Conservation (phyloP, 2,888 invertebrate genomes). For the Amblyjoppa proteus region DNA sequence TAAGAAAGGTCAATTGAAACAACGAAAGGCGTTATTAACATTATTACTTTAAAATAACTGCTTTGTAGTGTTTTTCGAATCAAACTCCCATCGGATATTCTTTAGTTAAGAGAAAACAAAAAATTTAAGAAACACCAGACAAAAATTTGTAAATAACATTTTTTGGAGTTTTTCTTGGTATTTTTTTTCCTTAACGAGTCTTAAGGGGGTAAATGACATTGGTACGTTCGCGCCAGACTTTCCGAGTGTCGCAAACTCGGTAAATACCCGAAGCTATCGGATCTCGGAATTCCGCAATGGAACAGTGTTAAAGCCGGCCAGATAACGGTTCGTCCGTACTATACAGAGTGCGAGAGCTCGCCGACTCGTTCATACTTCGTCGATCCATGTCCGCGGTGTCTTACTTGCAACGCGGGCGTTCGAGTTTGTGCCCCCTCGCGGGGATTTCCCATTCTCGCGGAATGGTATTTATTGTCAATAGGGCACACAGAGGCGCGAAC, state of each 20-base stretch:
- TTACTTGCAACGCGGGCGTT: conserved; percentile 19
- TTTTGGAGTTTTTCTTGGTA: too few species aligned
- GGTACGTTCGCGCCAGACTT: background rate
- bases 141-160: background rate
- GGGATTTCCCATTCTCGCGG: conserved; percentile 46
- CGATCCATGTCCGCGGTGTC: conserved; percentile 28
- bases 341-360: conserved; percentile 52
- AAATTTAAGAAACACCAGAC: background rate
- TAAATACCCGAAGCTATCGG: conserved; percentile 25
- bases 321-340: conserved; percentile 77
- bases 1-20: background rate
- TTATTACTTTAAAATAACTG: background rate
- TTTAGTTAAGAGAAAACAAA: background rate
- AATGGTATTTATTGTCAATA: conserved; percentile 69
- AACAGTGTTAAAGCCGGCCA: conserved; percentile 81
- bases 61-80: background rate
- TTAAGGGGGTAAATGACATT: background rate
- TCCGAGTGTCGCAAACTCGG: background rate
- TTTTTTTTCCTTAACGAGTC: background rate
- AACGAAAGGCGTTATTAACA: background rate
- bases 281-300: conserved; percentile 61
- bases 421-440: background rate
- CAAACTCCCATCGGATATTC: background rate
- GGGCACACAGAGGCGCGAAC: conserved; percentile 18
- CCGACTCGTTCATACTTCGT: conserved; percentile 47